Percentiles rank a stretch among this genome's conserved stretches.
These are phyloP conservation scores for Pararge aegeria DNA, from an alignment of 1,140 invertebrate species.

Conservation along the genomic window DNA sequence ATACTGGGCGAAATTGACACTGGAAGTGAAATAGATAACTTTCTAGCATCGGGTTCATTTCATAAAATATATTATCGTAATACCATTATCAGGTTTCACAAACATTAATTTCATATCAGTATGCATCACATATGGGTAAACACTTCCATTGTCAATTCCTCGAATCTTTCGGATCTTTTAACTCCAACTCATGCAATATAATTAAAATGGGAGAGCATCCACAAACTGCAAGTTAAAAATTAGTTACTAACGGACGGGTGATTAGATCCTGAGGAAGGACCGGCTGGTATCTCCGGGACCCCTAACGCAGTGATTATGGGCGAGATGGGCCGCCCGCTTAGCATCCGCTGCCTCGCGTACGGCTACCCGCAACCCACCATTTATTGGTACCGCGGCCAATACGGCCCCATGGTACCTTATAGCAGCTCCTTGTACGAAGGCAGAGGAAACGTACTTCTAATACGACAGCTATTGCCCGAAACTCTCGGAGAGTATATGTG, in stretches of 20 bases:
- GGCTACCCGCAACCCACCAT: conserved; percentile 90
- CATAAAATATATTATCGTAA: neutral
- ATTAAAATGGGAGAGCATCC: conserved; percentile 24
- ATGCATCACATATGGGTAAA: neutral
- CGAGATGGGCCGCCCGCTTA: conserved; percentile 84
- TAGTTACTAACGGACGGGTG: conserved; percentile 61
- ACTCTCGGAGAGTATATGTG: conserved; percentile 92
- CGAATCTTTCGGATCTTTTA: neutral
- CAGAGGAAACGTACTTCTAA: conserved; percentile 86
- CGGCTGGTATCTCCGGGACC: conserved; percentile 80
- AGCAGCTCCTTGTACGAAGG: conserved; percentile 87
- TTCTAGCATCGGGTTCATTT: neutral
- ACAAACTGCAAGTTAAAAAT: conserved; percentile 48
- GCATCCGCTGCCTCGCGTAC: conserved; percentile 89
- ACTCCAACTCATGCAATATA: conserved; percentile 13
- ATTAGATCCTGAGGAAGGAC: conserved; percentile 76
- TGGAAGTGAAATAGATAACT: neutral
- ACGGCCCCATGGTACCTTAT: conserved; percentile 83
- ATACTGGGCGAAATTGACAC: conserved; percentile 1
- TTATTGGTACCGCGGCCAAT: conserved; percentile 92
- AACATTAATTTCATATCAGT: neutral
- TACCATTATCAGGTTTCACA: neutral
- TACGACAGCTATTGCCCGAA: conserved; percentile 84
- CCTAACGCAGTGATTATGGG: conserved; percentile 83
- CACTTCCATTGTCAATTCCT: neutral